These are phyloP conservation scores for Epicauta chinensis DNA, from an alignment of 1,140 invertebrate genomes.

Conservation along the genomic window DNA sequence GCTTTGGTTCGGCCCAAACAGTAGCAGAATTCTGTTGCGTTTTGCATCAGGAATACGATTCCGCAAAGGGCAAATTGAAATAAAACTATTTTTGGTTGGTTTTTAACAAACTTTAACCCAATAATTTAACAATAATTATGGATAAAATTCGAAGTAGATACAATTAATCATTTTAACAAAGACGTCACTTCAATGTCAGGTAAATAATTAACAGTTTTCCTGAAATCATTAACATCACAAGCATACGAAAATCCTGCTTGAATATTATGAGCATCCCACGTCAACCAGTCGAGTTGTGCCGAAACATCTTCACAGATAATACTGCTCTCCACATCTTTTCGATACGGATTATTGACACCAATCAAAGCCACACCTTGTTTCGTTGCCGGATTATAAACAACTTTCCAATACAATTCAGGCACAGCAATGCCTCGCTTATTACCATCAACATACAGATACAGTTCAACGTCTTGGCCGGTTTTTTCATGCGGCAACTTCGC, in stretches of 20 bases:
- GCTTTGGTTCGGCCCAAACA: too few species aligned
- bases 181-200: not conserved
- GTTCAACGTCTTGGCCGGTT: slow-evolving; percentile 35
- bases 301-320: slow-evolving; percentile 29
- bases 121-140: too few species aligned
- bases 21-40: too few species aligned
- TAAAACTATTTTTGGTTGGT: too few species aligned
- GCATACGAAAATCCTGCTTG: slow-evolving; percentile 20
- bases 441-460: slow-evolving; percentile 46
- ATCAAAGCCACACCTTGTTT: slow-evolving; percentile 44
- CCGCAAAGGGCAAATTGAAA: too few species aligned
- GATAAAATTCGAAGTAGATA: too few species aligned
- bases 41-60: too few species aligned
- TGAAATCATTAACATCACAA: slow-evolving; percentile 1
- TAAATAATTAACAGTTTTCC: too few species aligned
- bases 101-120: too few species aligned
- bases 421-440: slow-evolving; percentile 44
- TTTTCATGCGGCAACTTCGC: slow-evolving; percentile 46
- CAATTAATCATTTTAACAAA: too few species aligned
- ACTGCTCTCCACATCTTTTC: slow-evolving; percentile 11
- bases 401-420: slow-evolving; percentile 47
- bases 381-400: slow-evolving; percentile 44
- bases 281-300: slow-evolving; percentile 24
- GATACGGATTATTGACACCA: slow-evolving; percentile 49
- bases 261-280: slow-evolving; percentile 19